Percentiles rank a stretch among this genome's conserved stretches.
These are phyloP conservation scores for Drosophila mauritiana DNA, from an alignment of 1,140 invertebrate genomes.

Conservation along the genomic window DNA sequence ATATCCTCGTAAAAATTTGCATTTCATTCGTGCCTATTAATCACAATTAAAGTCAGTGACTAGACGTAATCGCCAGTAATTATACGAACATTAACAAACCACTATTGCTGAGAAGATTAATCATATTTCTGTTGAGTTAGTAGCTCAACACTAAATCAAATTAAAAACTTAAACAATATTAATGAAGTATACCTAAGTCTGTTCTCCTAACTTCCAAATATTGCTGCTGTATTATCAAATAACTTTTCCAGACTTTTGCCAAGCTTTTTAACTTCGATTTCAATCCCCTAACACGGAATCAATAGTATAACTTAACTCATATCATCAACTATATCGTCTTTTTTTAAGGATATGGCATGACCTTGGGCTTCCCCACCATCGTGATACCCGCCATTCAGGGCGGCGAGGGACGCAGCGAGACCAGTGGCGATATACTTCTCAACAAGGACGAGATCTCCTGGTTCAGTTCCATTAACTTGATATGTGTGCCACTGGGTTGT, in stretches of 20 bases:
- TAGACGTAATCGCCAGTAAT: background rate
- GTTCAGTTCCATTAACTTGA: conserved; percentile 92
- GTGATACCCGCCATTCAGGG: conserved; percentile 89
- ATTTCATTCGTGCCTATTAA: background rate
- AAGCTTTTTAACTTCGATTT: conserved; percentile 5
- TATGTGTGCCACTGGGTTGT: conserved; percentile 91
- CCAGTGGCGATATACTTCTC: conserved; percentile 85
- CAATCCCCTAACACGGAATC: conserved; percentile 2
- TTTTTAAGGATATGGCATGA: conserved; percentile 88
- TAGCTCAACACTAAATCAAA: background rate
- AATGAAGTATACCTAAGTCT: background rate
- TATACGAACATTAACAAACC: background rate
- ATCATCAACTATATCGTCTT: too few species aligned
- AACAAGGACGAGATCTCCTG: conserved; percentile 89
- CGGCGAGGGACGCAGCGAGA: conserved; percentile 82
- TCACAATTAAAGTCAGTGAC: conserved; percentile 11
- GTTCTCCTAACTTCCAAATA: too few species aligned
- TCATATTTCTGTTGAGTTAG: background rate
- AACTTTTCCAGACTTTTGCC: background rate
- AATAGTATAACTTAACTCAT: background rate
- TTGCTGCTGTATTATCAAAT: too few species aligned
- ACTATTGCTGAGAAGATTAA: background rate
- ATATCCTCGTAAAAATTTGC: background rate
- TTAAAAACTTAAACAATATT: background rate
- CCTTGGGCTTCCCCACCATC: conserved; percentile 91